Base-by-base conservation (phyloP, 2,113 vertebrate species). In the Solea solea region DNA sequence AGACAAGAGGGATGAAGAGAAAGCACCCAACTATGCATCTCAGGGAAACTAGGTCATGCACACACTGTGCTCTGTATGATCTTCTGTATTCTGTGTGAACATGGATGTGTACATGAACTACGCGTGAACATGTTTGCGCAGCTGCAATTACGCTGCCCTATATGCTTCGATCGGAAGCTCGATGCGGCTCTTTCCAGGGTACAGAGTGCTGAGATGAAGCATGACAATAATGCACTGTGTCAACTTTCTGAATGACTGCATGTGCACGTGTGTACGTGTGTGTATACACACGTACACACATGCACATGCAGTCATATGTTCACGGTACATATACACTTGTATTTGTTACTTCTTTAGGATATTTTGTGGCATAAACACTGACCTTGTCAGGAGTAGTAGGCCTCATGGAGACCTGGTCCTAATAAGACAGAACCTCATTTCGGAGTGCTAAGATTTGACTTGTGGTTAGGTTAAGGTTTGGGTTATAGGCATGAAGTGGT, bases 41-140 rank as follows among this genome's bases (percentile, higher is more conserved):
- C 66, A 14, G 28, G 72, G 44, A 74, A 90, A 87, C n/a, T 91
- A 83, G 87, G 91, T 90, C 86, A 90, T 70, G 78, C 75, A 81
- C 75, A 71, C 67, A 63, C 73, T 72, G 72, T 56, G 77, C 67
- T 83, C 64, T 68, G 67, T 62, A 62, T 62, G 62, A 77, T 86
- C 64, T 61, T 53, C 27, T 53, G 80, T 64, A 49, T 70, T 81
- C 28, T 69, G 71, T 66, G 66, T 58, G 74, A 70, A 69, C 76
- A 64, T 55, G 49, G 53, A 62, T 39, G 69, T 64, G 72, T 67
- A 78, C 69, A 61, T 84, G 76, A 76, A 83, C 69, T 75, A 53
- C 62, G 49, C 57, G 54, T 5, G 10, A 25, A 63, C 58, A 52
- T 79, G 82, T 88, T 82, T 84, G 76, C 76, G 67, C 84, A 82